Evolutionary conservation across 2,113 vertebrate species (phyloP).

Genomic region (Gobio gobio): DNA sequence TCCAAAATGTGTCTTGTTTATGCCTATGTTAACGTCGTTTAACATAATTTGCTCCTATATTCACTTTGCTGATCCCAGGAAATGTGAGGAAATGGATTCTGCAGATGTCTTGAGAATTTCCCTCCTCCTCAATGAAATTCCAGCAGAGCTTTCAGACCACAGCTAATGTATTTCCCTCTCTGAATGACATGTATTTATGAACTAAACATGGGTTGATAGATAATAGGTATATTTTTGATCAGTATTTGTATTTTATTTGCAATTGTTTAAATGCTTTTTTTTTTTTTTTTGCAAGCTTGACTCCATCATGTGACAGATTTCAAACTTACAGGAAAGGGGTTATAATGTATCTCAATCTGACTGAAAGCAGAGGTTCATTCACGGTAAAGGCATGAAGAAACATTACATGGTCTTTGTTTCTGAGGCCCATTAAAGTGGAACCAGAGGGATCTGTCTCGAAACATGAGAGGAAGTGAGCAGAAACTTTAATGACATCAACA

Average conservation of each 20-base stretch:
- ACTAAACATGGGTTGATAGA: neutral
- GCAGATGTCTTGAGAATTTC: slow-evolving; percentile 54
- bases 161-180: slow-evolving; percentile 2
- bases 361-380: slow-evolving; percentile 1
- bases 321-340: neutral
- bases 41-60: neutral
- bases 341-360: neutral
- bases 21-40: neutral
- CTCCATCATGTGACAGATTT: neutral
- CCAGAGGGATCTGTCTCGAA: neutral
- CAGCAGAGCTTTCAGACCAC: slow-evolving; percentile 20
- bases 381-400: neutral
- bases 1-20: neutral
- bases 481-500: slow-evolving; percentile 51
- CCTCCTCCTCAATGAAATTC: slow-evolving; percentile 5
- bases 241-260: neutral
- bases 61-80: slow-evolving; percentile 31
- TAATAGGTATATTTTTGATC: neutral
- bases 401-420: slow-evolving; percentile 1
- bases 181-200: neutral
- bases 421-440: slow-evolving; percentile 11
- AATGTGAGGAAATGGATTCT: slow-evolving; percentile 56
- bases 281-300: neutral
- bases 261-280: neutral
- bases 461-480: slow-evolving; percentile 17